Conservation (phyloP, 2,113 vertebrate species). For the Eptesicus fuscus region DNA sequence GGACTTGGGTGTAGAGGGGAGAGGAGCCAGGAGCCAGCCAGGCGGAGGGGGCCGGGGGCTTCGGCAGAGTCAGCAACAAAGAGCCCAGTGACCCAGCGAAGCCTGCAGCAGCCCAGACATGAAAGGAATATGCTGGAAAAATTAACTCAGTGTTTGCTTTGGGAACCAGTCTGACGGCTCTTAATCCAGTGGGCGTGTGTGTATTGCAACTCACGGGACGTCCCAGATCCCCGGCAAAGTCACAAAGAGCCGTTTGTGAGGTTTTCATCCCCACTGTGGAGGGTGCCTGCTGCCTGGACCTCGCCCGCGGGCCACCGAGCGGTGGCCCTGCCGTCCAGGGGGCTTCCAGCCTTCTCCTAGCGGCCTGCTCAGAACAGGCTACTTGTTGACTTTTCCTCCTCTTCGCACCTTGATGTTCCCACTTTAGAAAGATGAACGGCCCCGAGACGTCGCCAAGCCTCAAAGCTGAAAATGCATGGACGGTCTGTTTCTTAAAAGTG, state of each 20-base stretch:
- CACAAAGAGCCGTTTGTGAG: constrained; percentile 62
- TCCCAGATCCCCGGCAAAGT: constrained; percentile 28
- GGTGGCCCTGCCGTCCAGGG: not conserved
- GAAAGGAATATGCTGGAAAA: constrained; percentile 62
- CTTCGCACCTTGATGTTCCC: not conserved
- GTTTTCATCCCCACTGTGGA: not conserved
- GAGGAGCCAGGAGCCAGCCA: not conserved
- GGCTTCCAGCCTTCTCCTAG: not conserved
- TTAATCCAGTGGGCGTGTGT: constrained; percentile 63
- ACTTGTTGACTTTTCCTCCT: constrained; percentile 32
- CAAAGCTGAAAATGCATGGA: not conserved
- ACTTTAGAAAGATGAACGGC: constrained; percentile 49
- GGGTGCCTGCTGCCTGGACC: not conserved
- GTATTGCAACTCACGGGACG: constrained; percentile 49
- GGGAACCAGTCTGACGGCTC: constrained; percentile 71
- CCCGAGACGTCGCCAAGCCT: not conserved
- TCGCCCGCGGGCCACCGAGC: not conserved
- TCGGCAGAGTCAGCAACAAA: constrained; percentile 54
- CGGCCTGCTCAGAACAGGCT: constrained; percentile 24
- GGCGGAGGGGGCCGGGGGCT: not conserved
- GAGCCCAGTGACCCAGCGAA: constrained; percentile 48
- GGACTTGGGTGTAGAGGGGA: not conserved
- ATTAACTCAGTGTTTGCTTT: constrained; percentile 69
- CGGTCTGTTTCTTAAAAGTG: not conserved
- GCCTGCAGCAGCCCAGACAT: constrained; percentile 48